Conservation (phyloP, 2,888 invertebrate genomes). For the Molorchus minor region DNA sequence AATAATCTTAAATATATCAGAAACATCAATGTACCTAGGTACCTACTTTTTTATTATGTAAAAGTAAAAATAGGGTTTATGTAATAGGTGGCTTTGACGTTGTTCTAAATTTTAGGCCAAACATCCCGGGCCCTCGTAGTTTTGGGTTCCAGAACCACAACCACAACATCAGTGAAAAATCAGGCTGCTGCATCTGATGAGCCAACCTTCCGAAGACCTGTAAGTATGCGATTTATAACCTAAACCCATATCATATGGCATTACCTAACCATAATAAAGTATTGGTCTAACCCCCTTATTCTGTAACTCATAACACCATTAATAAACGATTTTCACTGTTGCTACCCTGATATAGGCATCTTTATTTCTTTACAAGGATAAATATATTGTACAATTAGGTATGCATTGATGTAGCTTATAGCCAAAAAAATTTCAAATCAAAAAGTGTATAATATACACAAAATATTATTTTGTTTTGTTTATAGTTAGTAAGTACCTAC, state of each 20-base stretch:
- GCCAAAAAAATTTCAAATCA: too few relatives aligned
- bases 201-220: constrained; percentile 63
- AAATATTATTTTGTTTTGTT: too few relatives aligned
- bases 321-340: too few relatives aligned
- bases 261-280: constrained; percentile 9
- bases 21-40: background rate
- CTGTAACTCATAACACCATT: too few relatives aligned
- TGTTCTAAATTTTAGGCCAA: constrained; percentile 62
- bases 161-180: constrained; percentile 58
- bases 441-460: too few relatives aligned
- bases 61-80: constrained; percentile 41
- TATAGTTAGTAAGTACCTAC: too few relatives aligned
- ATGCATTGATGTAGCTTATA: too few relatives aligned
- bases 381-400: too few relatives aligned
- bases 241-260: constrained; percentile 3
- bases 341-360: too few relatives aligned
- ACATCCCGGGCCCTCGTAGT: constrained; percentile 64
- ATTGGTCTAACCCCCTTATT: too few relatives aligned
- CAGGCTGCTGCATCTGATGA: constrained; percentile 64
- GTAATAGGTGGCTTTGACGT: constrained; percentile 39
- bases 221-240: constrained; percentile 42
- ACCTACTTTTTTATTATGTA: background rate
- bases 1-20: background rate
- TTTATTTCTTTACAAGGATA: too few relatives aligned
- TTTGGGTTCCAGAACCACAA: constrained; percentile 64